These are phyloP conservation scores for Caenorhabditis uteleia DNA, from an alignment of 2,888 invertebrate genomes.

Conservation along the genomic window DNA sequence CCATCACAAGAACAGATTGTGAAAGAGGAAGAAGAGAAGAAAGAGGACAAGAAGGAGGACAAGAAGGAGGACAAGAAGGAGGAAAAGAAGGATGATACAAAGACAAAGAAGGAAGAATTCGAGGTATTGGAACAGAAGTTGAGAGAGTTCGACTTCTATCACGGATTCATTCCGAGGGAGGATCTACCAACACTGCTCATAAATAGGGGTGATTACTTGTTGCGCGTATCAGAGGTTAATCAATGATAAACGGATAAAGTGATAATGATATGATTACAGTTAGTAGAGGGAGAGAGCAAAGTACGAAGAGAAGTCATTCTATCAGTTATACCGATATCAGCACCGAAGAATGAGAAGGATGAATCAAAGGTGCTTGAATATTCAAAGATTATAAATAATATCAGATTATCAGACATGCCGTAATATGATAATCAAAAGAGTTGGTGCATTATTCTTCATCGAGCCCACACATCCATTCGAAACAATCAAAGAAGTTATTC, in stretches of 20 bases:
- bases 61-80: not conserved
- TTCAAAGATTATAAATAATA: too few species aligned
- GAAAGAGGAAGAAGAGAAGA: not conserved
- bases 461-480: slow-evolving; percentile 13
- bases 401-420: slow-evolving; percentile 8
- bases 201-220: slow-evolving; percentile 23
- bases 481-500: slow-evolving; percentile 15
- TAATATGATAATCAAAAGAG: slow-evolving; percentile 17
- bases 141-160: slow-evolving; percentile 14
- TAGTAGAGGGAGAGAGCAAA: slow-evolving; percentile 8
- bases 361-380: slow-evolving; percentile 3
- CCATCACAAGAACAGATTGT: not conserved
- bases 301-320: slow-evolving; percentile 22
- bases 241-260: not conserved
- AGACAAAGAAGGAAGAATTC: not conserved
- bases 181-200: slow-evolving; percentile 12
- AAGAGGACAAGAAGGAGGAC: not conserved
- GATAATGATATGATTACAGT: not conserved
- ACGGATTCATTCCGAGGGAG: slow-evolving; percentile 35
- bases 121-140: not conserved
- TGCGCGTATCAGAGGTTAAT: slow-evolving; percentile 20
- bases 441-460: slow-evolving; percentile 10
- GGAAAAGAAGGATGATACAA: not conserved
- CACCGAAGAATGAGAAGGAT: slow-evolving; percentile 13
- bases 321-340: slow-evolving; percentile 7